Evolutionary conservation across 64 coral and sea anemone species (phyloP).

Genomic region (Pocillopora damicornis): DNA sequence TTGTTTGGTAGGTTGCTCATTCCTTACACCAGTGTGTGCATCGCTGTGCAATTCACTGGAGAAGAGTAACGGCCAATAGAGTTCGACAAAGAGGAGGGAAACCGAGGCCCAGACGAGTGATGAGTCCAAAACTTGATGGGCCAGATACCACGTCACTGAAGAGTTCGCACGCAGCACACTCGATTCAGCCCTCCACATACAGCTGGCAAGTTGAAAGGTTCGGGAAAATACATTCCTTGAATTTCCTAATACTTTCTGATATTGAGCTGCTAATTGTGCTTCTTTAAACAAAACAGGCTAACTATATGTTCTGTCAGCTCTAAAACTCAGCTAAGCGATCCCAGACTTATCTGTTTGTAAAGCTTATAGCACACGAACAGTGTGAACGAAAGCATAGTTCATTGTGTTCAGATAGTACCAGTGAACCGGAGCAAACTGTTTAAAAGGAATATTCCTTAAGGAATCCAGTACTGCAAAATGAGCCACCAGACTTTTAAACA

Average conservation of each 20-base stretch:
- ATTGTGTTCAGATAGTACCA: too few species aligned
- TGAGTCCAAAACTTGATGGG: not conserved
- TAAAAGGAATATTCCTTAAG: too few species aligned
- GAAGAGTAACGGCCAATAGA: constrained; percentile 54
- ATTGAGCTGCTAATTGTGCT: too few species aligned
- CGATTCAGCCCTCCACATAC: not conserved
- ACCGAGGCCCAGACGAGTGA: constrained; percentile 13
- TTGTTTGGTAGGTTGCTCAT: constrained; percentile 36
- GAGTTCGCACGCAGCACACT: not conserved
- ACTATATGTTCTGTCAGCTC: too few species aligned
- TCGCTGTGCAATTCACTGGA: constrained; percentile 85
- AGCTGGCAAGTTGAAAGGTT: constrained; percentile 3
- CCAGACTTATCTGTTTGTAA: too few species aligned
- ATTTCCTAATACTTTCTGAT: not conserved
- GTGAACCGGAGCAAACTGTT: too few species aligned
- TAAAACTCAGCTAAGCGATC: too few species aligned
- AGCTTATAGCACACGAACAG: too few species aligned
- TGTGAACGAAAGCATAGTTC: too few species aligned
- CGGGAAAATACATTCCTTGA: not conserved
- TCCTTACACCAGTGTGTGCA: constrained; percentile 74
- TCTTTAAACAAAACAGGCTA: too few species aligned
- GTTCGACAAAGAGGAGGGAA: constrained; percentile 40
- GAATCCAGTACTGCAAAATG: too few species aligned
- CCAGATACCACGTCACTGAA: not conserved
- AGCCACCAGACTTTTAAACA: too few species aligned